Percentiles rank a stretch among this genome's conserved stretches.
Evolutionary conservation across 1,140 invertebrate species (phyloP).

Genomic region (Amphibalanus amphitrite): DNA sequence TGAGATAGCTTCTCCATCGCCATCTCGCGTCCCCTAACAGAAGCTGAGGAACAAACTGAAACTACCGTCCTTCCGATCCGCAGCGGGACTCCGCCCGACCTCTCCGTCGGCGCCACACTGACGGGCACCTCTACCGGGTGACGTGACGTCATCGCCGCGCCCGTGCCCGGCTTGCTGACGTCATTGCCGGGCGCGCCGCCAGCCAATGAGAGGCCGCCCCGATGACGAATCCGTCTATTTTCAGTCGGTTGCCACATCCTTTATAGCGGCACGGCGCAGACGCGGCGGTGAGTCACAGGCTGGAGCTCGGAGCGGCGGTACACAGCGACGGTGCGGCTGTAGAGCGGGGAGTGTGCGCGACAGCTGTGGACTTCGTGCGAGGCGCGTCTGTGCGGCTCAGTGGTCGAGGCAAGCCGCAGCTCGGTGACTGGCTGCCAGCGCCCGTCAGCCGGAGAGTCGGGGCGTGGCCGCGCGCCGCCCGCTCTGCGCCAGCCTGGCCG

Average conservation of each 20-base stretch:
- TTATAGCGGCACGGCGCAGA: constrained; percentile 20
- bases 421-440: no score
- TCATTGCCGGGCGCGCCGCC: constrained; percentile 17
- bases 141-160: background rate
- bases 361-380: background rate
- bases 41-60: no score
- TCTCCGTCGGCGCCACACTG: background rate
- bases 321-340: constrained; percentile 14
- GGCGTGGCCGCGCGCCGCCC: constrained; percentile 7
- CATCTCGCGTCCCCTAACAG: no score
- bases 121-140: background rate
- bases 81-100: no score
- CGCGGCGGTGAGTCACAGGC: constrained; percentile 16
- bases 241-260: constrained; percentile 25
- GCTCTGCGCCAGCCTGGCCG: constrained; percentile 7
- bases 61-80: no score
- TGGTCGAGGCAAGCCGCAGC: constrained; percentile 5
- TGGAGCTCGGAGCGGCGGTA: constrained; percentile 13
- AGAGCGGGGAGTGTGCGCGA: constrained; percentile 12
- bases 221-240: constrained; percentile 32
- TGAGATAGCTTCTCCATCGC: no score
- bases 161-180: background rate
- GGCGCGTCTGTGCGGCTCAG: constrained; percentile 4
- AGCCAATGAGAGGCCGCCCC: constrained; percentile 26
- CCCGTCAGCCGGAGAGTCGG: constrained; percentile 9